Percentiles rank a stretch among this genome's conserved stretches.
Conservation (phyloP, 2,797 vertebrate genomes). For the Pipistrellus kuhlii region DNA sequence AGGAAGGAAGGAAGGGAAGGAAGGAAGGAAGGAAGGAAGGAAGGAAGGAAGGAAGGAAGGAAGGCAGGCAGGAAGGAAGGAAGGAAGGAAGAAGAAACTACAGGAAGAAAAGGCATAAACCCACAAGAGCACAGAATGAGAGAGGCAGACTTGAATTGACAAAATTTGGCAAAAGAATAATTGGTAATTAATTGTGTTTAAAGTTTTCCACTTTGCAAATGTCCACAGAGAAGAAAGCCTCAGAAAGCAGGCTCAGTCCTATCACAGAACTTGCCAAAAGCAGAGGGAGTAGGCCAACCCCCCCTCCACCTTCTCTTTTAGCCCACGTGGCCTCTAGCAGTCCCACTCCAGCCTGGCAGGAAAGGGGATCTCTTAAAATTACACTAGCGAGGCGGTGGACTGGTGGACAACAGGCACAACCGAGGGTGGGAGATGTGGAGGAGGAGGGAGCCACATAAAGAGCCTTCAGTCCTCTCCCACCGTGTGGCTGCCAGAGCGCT, state of each 20-base stretch:
- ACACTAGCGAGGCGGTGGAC: not conserved
- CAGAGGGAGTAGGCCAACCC: not conserved
- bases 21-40: too few relatives aligned
- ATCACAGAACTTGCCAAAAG: not conserved
- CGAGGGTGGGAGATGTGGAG: not conserved
- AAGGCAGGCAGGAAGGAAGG: too few relatives aligned
- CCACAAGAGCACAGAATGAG: not conserved
- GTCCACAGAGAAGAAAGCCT: not conserved
- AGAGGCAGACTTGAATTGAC: not conserved
- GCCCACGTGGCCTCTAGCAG: not conserved
- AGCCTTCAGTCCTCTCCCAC: not conserved
- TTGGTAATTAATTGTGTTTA: constrained; percentile 26
- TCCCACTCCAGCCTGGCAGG: not conserved
- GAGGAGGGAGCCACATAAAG: not conserved
- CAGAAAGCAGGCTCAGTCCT: constrained; percentile 47
- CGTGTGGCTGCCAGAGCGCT: not conserved
- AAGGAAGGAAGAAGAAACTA: not conserved
- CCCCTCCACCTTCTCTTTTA: not conserved
- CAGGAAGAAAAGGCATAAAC: constrained; percentile 28
- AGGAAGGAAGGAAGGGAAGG: too few relatives aligned
- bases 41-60: too few relatives aligned
- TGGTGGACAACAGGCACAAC: not conserved
- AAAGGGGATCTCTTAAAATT: not conserved
- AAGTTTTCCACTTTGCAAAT: not conserved
- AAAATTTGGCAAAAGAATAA: constrained; percentile 29